Conservation (phyloP, 2,888 invertebrate genomes). For the Hipparchia semele region DNA sequence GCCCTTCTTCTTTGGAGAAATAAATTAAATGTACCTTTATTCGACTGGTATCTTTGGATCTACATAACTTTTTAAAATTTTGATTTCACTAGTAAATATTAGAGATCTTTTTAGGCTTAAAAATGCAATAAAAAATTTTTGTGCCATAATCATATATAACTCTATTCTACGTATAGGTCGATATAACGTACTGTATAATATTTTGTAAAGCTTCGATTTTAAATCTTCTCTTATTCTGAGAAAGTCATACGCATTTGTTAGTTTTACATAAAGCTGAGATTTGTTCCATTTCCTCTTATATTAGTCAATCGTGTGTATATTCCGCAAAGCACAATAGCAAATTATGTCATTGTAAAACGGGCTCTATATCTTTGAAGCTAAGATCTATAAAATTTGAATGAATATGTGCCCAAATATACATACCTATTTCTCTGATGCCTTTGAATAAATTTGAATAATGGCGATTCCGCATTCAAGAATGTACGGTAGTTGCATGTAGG, state of each 20-base stretch:
- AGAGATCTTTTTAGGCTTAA: too few species aligned
- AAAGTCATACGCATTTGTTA: constrained; percentile 1
- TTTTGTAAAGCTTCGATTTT: neutral
- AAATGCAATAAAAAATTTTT: too few species aligned
- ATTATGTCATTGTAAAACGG: neutral
- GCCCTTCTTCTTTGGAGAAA: too few species aligned
- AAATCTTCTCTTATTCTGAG: neutral
- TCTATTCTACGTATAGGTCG: too few species aligned
- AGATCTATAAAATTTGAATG: neutral
- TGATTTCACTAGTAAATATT: too few species aligned
- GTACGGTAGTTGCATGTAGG: constrained; percentile 31
- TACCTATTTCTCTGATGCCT: constrained; percentile 35
- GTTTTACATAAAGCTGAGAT: constrained; percentile 2
- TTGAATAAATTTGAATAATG: constrained; percentile 42
- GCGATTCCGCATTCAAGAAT: constrained; percentile 33
- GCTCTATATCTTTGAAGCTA: constrained; percentile 4
- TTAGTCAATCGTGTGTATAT: constrained; percentile 11
- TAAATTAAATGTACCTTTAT: too few species aligned
- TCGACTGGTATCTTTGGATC: too few species aligned
- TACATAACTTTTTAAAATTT: too few species aligned
- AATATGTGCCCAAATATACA: constrained; percentile 16
- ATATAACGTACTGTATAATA: too few species aligned
- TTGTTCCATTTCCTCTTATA: constrained; percentile 7
- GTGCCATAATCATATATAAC: too few species aligned
- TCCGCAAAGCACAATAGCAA: neutral